Conservation (phyloP, 64 coral and sea anemone species). For the Montipora foliosa region DNA sequence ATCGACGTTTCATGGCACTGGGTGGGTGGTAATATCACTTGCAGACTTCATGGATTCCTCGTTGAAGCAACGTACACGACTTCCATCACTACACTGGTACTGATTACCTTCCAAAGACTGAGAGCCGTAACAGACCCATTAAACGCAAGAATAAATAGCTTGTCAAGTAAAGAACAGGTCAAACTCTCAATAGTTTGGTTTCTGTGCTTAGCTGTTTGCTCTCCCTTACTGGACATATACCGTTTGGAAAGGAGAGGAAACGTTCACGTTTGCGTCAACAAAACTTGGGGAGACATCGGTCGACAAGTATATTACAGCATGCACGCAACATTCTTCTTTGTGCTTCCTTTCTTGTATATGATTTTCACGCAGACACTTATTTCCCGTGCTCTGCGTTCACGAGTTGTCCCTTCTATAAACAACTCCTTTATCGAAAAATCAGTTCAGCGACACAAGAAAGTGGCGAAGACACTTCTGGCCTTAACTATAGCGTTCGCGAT, state of each 20-base stretch:
- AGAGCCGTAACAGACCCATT: conserved; percentile 41
- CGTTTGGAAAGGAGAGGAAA: not conserved
- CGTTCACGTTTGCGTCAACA: conserved; percentile 2
- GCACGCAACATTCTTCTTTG: conserved; percentile 19
- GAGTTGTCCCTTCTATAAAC: not conserved
- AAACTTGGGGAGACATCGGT: conserved; percentile 15
- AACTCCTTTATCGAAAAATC: conserved; percentile 32
- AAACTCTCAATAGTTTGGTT: conserved; percentile 1
- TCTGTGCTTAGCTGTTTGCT: not conserved
- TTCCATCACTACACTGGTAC: conserved; percentile 56
- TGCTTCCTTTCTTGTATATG: not conserved
- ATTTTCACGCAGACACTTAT: conserved; percentile 6
- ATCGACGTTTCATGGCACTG: conserved; percentile 25
- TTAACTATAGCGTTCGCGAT: conserved; percentile 7
- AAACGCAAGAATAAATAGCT: not conserved
- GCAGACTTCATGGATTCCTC: conserved; percentile 66
- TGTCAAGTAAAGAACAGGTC: not conserved
- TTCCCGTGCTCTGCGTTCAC: not conserved
- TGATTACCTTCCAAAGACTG: conserved; percentile 23
- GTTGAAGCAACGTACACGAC: conserved; percentile 49
- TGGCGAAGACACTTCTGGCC: conserved; percentile 9
- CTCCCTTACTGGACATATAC: not conserved
- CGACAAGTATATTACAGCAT: conserved; percentile 34
- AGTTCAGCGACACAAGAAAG: not conserved
- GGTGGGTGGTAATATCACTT: conserved; percentile 47